Evolutionary conservation across 1,140 invertebrate species (phyloP), one percentile per base, ranked within the genome.

Genomic region (Drosophila sturtevanti): DNA sequence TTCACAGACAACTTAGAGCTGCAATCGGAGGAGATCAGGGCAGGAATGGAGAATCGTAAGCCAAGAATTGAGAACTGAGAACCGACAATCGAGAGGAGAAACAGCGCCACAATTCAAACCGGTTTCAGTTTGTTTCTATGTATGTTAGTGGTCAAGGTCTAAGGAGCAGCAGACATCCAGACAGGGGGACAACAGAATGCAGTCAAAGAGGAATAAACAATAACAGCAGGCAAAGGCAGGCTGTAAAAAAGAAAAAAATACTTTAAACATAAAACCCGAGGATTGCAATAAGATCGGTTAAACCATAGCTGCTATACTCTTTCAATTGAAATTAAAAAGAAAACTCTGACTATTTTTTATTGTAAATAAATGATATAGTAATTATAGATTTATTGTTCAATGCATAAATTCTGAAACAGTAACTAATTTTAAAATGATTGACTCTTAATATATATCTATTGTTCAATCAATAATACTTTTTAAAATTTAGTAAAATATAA

Each of bases 71-170:
- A 48, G 44, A 21, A 22, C 22, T 31, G 21, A 63, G 2, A 31
- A 31, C 27, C 7, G 27, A 31, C 4, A 31, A 24, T 24, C 4
- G 24, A 24, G 24, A 3, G 27, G 27, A 6, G 27, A 31, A 31
- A 31, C 27, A 31, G 27, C 27, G 27, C 27, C 0, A 1, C 27
- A 31, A 31, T 35, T 16, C 18, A 16, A 79, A 87, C 82, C 82
- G 84, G 84, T 87, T 79, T 55, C 51, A 62, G 60, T 35, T 72
- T 52, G 66, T 79, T 85, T 90, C 89, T 90, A 89, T 85, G 89
- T 90, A 89, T 85, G 89, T 90, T 90, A 90, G 84, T 90, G 89
- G 89, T 90, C 89, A 90, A 90, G 89, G 89, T 90, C 89, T 90
- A 90, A 90, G 89, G 89, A 89, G 89, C 89, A 90, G 72, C 72